A percentile compares a stretch with the other conserved stretches of the same genome.
Conservation (phyloP, 2,888 invertebrate species). For the Rhorus exstirpatorius region DNA sequence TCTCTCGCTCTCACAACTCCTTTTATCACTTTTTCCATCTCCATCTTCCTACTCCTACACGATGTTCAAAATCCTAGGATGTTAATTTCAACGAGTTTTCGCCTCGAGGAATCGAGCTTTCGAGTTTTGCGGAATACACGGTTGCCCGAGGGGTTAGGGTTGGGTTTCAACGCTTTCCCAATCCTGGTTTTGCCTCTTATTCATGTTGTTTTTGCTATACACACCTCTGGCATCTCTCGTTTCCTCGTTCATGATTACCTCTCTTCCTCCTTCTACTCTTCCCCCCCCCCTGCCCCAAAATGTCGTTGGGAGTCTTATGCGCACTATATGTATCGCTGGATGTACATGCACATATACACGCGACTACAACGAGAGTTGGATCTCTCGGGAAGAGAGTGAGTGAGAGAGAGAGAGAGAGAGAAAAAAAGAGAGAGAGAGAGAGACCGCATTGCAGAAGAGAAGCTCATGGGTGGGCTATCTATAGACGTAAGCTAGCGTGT, state of each 20-base stretch:
- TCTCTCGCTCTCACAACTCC: too few relatives aligned
- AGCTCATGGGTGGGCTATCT: conserved; percentile 84
- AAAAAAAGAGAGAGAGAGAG: conserved; percentile 33
- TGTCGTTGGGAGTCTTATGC: conserved; percentile 43
- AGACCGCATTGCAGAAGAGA: conserved; percentile 69
- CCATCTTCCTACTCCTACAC: too few relatives aligned
- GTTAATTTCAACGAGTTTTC: conserved; percentile 48
- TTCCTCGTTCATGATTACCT: conserved; percentile 43
- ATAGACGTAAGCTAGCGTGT: conserved; percentile 82
- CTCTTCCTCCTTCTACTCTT: conserved; percentile 5
- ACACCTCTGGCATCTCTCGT: conserved; percentile 15
- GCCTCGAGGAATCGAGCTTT: neutral
- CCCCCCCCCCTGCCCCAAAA: too few relatives aligned
- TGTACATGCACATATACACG: conserved; percentile 25
- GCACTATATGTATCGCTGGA: conserved; percentile 52
- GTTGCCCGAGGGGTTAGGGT: neutral
- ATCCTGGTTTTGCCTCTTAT: conserved; percentile 20
- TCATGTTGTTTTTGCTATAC: conserved; percentile 17
- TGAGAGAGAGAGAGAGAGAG: conserved; percentile 27
- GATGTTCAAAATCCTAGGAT: neutral
- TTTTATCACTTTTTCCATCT: too few relatives aligned
- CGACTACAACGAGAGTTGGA: conserved; percentile 49
- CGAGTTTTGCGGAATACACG: conserved; percentile 10
- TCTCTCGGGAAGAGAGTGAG: conserved; percentile 6
- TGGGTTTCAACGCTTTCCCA: conserved; percentile 37